A percentile compares a stretch with the other conserved stretches of the same genome.
phyloP scores from a whole-genome alignment of 2,113 vertebrate genomes.

The Cottus gobio region DNA sequence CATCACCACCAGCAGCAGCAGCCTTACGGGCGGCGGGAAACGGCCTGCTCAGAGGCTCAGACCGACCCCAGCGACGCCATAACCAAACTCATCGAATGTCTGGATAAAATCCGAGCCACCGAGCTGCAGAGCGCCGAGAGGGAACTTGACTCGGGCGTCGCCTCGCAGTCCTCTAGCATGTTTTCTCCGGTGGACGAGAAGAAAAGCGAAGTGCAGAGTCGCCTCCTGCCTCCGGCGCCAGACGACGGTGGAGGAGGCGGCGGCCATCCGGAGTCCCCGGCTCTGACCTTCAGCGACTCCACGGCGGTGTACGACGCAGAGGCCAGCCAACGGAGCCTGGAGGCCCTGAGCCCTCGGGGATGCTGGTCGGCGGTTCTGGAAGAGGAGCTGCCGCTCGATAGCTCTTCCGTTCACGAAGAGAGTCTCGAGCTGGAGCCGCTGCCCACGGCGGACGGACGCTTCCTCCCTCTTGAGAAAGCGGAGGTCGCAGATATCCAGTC shows the following conservation, averaged over 20 bases:
- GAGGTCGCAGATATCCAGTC: constrained; percentile 57
- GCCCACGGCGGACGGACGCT: background rate
- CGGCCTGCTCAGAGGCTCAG: constrained; percentile 77
- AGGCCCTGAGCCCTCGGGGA: constrained; percentile 40
- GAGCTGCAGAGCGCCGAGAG: constrained; percentile 49
- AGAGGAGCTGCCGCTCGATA: constrained; percentile 73
- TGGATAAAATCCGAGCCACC: constrained; percentile 73
- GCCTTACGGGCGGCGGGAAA: constrained; percentile 62
- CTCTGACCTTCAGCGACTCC: constrained; percentile 44
- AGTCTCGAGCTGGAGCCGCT: background rate
- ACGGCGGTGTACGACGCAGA: constrained; percentile 42
- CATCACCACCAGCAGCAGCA: constrained; percentile 31
- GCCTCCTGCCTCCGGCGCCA: background rate
- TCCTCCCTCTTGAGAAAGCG: constrained; percentile 15
- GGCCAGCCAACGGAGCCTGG: constrained; percentile 50
- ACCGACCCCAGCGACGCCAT: constrained; percentile 82
- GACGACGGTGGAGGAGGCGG: background rate
- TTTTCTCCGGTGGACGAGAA: constrained; percentile 64
- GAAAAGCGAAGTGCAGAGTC: constrained; percentile 43
- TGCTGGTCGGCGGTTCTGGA: constrained; percentile 67
- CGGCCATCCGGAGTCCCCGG: constrained; percentile 21
- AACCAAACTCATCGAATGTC: constrained; percentile 78
- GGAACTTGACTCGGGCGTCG: constrained; percentile 78
- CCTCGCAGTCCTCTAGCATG: constrained; percentile 73
- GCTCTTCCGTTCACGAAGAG: constrained; percentile 77